Evolutionary conservation across 2,113 vertebrate genomes (phyloP), one percentile per base, ranked within the genome.

Genomic region (Eptesicus fuscus): DNA sequence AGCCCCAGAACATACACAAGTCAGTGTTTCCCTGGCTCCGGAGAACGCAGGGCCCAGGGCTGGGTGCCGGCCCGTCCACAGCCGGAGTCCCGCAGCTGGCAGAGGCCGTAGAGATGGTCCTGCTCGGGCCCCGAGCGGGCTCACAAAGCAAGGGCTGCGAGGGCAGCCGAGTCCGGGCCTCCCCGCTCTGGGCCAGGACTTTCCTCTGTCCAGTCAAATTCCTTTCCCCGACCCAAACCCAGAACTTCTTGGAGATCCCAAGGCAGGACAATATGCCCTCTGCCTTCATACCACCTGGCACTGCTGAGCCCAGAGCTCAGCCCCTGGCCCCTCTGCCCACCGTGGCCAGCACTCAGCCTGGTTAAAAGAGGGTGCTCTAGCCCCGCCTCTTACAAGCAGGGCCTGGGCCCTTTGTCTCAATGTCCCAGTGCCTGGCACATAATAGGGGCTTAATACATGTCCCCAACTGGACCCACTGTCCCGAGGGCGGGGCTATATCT

Each of bases 61-160:
- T 73, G n/a, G 40, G 56, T 51, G 11, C 30, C 22, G 18, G 35
- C 32, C 35, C 22, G 35, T 30, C 42, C 44, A 23, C 20, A 59
- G 42, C 83, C 35, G 2, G 77, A 69, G 63, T 63, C 42, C 40
- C 1, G 0, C 7, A 7, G 42, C 90, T 13, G 13, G 1, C 63
- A 51, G 63, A 49, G 12, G n/a, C 67, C 6, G 0, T 7, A 13
- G 69, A 14, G 13, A 8, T 13, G 61, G 74, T 51, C 49, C 77
- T 44, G 61, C 35, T 22, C 1, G 0, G 44, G 28, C 49, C 4
- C 17, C 2, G 4, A 42, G n/a, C 3, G 7, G 65, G 44, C 4
- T 40, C 35, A 28, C 28, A 23, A 47, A 42, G n/a, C 51, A 47
- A 35, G 78, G 44, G 18, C 74, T 7, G 0, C 14, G 32, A 32